Base-by-base conservation (phyloP, 2,888 invertebrate genomes). In the Criorhina ranunculi region DNA sequence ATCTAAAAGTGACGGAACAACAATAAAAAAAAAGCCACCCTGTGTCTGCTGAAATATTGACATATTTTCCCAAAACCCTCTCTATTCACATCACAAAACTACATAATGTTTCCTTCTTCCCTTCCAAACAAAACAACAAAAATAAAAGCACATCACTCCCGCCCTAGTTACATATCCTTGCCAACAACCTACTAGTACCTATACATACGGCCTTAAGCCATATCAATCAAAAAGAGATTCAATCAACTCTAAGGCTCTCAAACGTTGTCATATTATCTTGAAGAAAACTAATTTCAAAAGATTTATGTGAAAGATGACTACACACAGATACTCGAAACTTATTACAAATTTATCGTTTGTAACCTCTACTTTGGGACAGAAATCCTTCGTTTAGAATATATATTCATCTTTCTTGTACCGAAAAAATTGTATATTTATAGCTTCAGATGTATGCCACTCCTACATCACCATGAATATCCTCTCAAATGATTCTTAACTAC, bases 231-330 rank as follows among this genome's bases (percentile, higher is more conserved):
- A 24, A 24, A 24, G 24, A 24, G 24, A 19, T 69, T 55, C 42
- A 66, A 69, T 44, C 67, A 55, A 55, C 29, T 24, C 17, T 17
- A 40, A 31, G 29, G 5, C 40, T 9, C 33, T 17, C n/a, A 17
- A n/a, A 31, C 31, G n/a, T 31, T 15, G 12, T 55, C 55, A 33
- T 24, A 12, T 17, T 57, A 44, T 44, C 24, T n/a, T 35, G 19
- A 46, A 8, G 55, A 46, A 57, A 69, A 35, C 57, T 57, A 69
- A 69, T 69, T 55, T 69, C 33, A 17, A 44, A 33, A 69, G 69
- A 57, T 55, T 69, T 57, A 44, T 40, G 17, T 33, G 24, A 3
- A 59, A 8, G 29, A 29, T 29, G 24, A 24, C 24, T 24, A 24
- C 24, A 24, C 24, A 24, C 24, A 15, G 29, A 15, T 5, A 37